These are phyloP conservation scores for Palaemon carinicauda DNA, from an alignment of 1,140 invertebrate species.

Conservation along the genomic window DNA sequence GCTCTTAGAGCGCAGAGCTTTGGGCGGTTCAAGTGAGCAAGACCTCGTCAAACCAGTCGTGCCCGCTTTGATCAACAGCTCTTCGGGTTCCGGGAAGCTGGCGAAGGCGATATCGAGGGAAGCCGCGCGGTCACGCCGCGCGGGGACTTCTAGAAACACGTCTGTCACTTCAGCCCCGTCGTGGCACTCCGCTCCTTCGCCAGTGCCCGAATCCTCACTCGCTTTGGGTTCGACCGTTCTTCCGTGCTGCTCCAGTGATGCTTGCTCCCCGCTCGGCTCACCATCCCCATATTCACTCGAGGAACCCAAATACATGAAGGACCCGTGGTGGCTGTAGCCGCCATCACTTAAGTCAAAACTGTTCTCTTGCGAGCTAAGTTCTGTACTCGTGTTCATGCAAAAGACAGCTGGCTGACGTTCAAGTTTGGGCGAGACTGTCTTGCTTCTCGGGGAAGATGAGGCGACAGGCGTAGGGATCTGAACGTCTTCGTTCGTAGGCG, in stretches of 20 bases:
- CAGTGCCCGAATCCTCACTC: conserved; percentile 41
- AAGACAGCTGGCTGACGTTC: conserved; percentile 83
- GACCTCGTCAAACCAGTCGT: conserved; percentile 44
- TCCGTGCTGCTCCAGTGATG: conserved; percentile 65
- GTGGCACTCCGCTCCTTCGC: conserved; percentile 80
- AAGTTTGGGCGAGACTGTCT: conserved; percentile 61
- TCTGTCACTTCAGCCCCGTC: conserved; percentile 61
- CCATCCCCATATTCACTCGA: conserved; percentile 61
- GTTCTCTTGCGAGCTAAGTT: conserved; percentile 66
- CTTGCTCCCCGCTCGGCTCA: conserved; percentile 52
- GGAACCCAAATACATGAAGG: conserved; percentile 65
- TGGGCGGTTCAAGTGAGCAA: conserved; percentile 50
- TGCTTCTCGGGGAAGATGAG: conserved; percentile 25
- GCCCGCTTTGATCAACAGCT: conserved; percentile 19
- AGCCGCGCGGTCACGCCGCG: conserved; percentile 79
- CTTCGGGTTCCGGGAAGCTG: conserved; percentile 37
- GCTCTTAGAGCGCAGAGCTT: conserved; percentile 77
- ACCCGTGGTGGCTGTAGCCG: conserved; percentile 63
- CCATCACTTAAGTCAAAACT: conserved; percentile 65
- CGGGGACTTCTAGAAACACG: conserved; percentile 66
- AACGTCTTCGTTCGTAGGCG: conserved; percentile 60
- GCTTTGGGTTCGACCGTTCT: conserved; percentile 3
- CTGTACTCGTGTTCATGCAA: conserved; percentile 64
- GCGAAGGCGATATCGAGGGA: conserved; percentile 82
- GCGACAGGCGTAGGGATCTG: conserved; percentile 62